A percentile compares a stretch with the other conserved stretches of the same genome.
phyloP scores from a whole-genome alignment of 2,888 invertebrate species.

The Polyommatus icarus region DNA sequence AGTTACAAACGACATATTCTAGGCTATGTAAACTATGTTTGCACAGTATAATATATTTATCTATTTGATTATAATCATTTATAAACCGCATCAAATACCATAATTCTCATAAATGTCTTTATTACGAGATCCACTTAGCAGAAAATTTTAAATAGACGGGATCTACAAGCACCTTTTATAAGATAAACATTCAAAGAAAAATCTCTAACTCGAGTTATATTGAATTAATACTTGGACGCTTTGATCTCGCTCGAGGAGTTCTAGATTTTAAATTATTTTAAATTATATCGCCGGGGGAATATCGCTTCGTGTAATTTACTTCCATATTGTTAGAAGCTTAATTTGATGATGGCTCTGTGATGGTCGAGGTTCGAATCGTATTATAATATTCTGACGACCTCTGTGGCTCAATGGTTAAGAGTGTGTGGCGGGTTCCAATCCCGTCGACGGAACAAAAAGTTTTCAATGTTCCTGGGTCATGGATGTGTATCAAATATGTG shows the following conservation, averaged over 20 bases:
- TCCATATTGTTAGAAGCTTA: background rate
- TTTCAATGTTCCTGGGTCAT: too few species aligned
- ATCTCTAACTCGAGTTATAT: background rate
- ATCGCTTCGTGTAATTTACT: background rate
- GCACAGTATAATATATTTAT: too few species aligned
- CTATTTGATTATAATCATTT: too few species aligned
- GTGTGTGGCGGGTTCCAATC: too few species aligned
- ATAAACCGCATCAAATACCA: background rate
- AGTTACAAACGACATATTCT: too few species aligned
- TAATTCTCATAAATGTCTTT: background rate
- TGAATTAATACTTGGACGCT: background rate
- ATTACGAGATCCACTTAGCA: background rate
- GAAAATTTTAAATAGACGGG: background rate
- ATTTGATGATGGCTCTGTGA: background rate
- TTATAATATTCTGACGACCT: too few species aligned
- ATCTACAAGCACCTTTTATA: background rate
- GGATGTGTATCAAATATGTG: too few species aligned
- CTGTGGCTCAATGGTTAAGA: too few species aligned
- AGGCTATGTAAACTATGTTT: too few species aligned
- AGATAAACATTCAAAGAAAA: constrained; percentile 11
- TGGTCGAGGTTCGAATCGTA: too few species aligned
- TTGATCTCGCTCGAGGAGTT: background rate
- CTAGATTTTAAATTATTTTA: constrained; percentile 2
- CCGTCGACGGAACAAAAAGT: too few species aligned
- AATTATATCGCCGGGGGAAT: background rate